Evolutionary conservation across 2,797 vertebrate species (phyloP).

Genomic region (Poecile montanus): DNA sequence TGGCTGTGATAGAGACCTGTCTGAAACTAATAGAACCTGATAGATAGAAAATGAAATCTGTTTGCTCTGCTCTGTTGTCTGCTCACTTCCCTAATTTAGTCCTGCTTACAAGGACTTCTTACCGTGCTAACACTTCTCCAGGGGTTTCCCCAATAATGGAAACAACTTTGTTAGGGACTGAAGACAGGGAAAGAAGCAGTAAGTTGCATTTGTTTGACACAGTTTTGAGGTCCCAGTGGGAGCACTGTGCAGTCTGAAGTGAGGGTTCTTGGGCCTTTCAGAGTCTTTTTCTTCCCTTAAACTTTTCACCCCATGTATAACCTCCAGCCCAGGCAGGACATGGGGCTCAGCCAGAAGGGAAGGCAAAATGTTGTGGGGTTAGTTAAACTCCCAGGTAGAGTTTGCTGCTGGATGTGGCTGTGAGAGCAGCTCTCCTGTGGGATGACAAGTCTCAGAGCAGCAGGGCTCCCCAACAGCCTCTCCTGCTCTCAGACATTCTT

Average conservation of each 20-base stretch:
- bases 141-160: neutral
- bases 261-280: fast-evolving
- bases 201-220: neutral
- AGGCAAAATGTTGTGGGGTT: neutral
- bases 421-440: neutral
- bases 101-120: conserved; percentile 2
- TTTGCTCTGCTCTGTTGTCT: conserved; percentile 19
- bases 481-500: neutral
- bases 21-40: conserved; percentile 55
- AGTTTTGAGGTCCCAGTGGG: neutral
- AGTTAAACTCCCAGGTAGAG: neutral
- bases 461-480: neutral
- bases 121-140: neutral
- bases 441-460: fast-evolving
- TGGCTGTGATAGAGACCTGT: conserved; percentile 20
- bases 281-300: neutral
- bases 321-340: neutral
- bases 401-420: neutral
- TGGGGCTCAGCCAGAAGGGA: neutral
- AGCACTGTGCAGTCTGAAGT: neutral
- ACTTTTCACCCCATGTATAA: fast-evolving
- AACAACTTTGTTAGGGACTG: conserved; percentile 13
- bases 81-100: conserved; percentile 20
- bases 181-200: neutral
- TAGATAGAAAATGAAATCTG: conserved; percentile 51